Evolutionary conservation across 2,888 invertebrate species (phyloP).

Genomic region (Drosophila conformis): DNA sequence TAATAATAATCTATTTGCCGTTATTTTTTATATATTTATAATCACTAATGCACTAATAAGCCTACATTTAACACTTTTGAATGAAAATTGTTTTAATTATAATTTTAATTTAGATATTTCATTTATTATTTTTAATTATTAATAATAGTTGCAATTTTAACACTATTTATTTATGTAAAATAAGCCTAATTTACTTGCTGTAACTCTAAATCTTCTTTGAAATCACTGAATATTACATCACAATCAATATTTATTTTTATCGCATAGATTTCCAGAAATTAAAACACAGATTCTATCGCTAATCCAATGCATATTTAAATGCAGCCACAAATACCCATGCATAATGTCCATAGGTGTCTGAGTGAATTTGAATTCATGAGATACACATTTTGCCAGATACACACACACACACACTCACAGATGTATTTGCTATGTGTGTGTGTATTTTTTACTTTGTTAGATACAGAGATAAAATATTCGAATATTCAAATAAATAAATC

Average conservation of each 20-base stretch:
- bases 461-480: not conserved
- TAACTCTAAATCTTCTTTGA: not conserved
- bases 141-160: not conserved
- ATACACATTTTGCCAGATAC: conserved; percentile 56
- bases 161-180: not conserved
- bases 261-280: not conserved
- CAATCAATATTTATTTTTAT: not conserved
- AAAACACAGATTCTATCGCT: not conserved
- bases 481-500: not conserved
- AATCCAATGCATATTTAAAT: conserved; percentile 9
- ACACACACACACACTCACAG: conserved; percentile 2
- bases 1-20: not conserved
- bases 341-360: not conserved
- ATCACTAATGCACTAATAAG: too few relatives aligned
- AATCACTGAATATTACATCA: not conserved
- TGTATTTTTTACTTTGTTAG: conserved; percentile 6
- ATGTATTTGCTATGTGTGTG: not conserved
- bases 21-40: not conserved
- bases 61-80: not conserved
- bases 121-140: not conserved
- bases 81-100: too few relatives aligned
- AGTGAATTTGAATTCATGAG: conserved; percentile 29
- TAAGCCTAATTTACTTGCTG: not conserved
- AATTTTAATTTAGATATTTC: not conserved
- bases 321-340: not conserved